phyloP scores from a whole-genome alignment of 2,113 vertebrate species.

The Proteles cristata region DNA sequence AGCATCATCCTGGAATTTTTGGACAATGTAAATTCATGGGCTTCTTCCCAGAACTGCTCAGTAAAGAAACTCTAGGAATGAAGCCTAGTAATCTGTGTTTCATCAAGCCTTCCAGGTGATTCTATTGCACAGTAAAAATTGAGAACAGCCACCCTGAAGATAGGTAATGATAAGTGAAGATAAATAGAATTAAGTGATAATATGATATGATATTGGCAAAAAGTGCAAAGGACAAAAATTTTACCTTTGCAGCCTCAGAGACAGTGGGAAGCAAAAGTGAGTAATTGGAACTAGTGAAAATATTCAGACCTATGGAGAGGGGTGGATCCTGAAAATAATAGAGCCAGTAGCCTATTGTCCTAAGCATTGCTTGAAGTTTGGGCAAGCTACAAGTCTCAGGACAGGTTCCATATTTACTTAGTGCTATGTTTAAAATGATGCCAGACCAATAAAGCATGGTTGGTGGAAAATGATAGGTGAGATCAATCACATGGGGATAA shows the following conservation, averaged over 20 bases:
- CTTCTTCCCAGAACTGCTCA: not conserved
- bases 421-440: not conserved
- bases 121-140: not conserved
- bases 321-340: not conserved
- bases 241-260: not conserved
- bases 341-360: not conserved
- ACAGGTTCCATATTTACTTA: not conserved
- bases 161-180: not conserved
- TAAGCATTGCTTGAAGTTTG: not conserved
- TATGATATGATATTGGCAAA: not conserved
- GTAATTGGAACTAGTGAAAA: not conserved
- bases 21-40: not conserved
- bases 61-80: not conserved
- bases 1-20: not conserved
- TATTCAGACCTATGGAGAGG: not conserved
- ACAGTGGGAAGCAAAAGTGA: not conserved
- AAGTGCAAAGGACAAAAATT: not conserved
- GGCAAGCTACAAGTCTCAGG: not conserved
- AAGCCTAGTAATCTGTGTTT: not conserved
- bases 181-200: not conserved
- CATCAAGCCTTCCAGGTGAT: not conserved
- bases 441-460: not conserved
- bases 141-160: not conserved
- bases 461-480: not conserved
- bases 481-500: not conserved